Evolutionary conservation across 2,888 invertebrate genomes (phyloP), one percentile per base, ranked within the genome.

Genomic region (Zhuqinia jingwanae): DNA sequence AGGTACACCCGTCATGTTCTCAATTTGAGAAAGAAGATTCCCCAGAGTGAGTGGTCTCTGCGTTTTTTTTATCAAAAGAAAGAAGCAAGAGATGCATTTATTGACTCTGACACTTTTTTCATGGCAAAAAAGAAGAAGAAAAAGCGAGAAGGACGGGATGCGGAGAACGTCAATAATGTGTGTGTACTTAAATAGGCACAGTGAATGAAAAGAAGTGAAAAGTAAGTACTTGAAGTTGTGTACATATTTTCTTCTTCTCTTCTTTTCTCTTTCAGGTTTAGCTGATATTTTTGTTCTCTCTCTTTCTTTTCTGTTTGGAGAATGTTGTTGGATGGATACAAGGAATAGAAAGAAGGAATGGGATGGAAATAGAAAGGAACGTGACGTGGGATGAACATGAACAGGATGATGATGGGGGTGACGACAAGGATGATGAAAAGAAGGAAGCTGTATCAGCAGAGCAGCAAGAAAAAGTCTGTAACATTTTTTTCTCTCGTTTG

Each of bases 1-100:
- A 77, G 60, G 42, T 77, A 81, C 75, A 73, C 22, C 47, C 83
- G 83, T 77, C 84, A 70, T 84, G 84, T 78, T 78, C 84, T 78
- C 84, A 84, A 77, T 84, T 84, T 78, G 78, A 84, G 58, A 36
- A 36, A 17, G 68, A 50, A 50, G 70, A 84, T 78, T 84, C 84
- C 84, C 84, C 68, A 78, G 73, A 73, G 73, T 47, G 47, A 50
- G 36, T 75, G 76, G 42, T 78, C 22, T 68, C 42, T 53, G 6
- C 82, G 42, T 25, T 47, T 80, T 56, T 30, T 70, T 82, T 47
- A 63, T 78, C 42, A 76, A 81, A 85, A 68, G 68, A 60, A 79
- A 65, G 53, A 60, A 78, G 76, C 75, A 75, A 75, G 56, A 87
- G 73, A 58, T 85, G 83, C 88, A 89, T 88, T 89, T 87, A 89